phyloP scores from a whole-genome alignment of 2,888 invertebrate species.

The Fragum sueziense region DNA sequence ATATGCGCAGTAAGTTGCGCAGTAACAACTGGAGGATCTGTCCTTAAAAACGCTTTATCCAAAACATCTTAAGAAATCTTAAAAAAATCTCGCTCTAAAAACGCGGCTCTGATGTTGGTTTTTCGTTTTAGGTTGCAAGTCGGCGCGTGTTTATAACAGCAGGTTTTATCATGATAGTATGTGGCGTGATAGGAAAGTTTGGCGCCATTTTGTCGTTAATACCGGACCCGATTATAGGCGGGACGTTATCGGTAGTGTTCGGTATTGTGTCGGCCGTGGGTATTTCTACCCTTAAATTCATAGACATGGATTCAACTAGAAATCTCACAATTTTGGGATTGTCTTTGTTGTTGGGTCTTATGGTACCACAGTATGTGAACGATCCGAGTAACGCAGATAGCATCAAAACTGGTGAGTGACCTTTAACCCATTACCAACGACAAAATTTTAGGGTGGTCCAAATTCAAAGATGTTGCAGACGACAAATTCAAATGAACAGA shows the following conservation, averaged over 20 bases:
- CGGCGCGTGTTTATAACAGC: conserved; percentile 82
- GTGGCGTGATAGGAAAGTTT: conserved; percentile 83
- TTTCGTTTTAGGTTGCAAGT: conserved; percentile 81
- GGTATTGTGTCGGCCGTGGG: conserved; percentile 80
- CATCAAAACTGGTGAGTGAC: conserved; percentile 77
- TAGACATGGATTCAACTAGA: conserved; percentile 91
- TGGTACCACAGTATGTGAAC: conserved; percentile 78
- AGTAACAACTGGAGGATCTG: too few relatives aligned
- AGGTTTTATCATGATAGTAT: conserved; percentile 81
- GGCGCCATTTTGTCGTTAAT: conserved; percentile 84
- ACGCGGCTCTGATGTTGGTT: background rate
- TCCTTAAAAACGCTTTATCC: too few relatives aligned
- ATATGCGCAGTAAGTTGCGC: too few relatives aligned
- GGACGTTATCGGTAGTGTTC: conserved; percentile 75
- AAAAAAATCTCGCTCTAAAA: too few relatives aligned
- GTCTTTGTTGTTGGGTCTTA: conserved; percentile 92
- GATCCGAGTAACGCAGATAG: conserved; percentile 42
- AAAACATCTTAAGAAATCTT: too few relatives aligned
- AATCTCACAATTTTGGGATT: conserved; percentile 95
- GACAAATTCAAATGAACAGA: too few relatives aligned
- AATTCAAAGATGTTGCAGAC: too few relatives aligned
- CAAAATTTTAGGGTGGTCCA: too few relatives aligned
- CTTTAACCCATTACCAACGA: too few relatives aligned
- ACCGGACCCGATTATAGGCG: conserved; percentile 84
- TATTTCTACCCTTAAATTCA: conserved; percentile 81